Evolutionary conservation across 2,888 invertebrate species (phyloP).

Genomic region (Miltochrista miniata): DNA sequence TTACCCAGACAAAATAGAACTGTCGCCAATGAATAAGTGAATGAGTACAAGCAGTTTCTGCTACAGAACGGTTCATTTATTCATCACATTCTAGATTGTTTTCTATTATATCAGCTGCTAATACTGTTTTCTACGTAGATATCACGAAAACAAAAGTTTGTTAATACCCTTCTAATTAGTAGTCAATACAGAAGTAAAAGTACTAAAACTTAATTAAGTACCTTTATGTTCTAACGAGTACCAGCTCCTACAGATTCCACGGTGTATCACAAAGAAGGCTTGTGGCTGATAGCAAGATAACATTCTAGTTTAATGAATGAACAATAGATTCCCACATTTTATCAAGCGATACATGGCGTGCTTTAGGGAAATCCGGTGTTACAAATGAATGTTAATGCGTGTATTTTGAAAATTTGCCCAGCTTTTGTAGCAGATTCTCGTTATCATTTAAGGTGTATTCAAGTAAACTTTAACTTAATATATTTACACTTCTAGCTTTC

Average conservation of each 20-base stretch:
- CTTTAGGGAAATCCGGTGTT: slow-evolving; percentile 29
- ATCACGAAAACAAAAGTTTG: slow-evolving; percentile 5
- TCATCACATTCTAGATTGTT: neutral
- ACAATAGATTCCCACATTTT: slow-evolving; percentile 41
- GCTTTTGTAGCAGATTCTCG: too few species aligned
- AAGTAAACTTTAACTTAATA: too few species aligned
- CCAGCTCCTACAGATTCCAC: slow-evolving; percentile 27
- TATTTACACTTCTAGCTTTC: too few species aligned
- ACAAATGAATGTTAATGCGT: neutral
- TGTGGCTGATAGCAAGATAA: slow-evolving; percentile 31
- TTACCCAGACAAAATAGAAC: too few species aligned
- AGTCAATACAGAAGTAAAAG: slow-evolving; percentile 18
- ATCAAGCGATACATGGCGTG: slow-evolving; percentile 28
- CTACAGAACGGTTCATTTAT: neutral
- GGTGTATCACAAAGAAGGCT: slow-evolving; percentile 24
- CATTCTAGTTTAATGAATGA: slow-evolving; percentile 39
- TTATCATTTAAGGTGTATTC: too few species aligned
- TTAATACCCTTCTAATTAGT: slow-evolving; percentile 6
- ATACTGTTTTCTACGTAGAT: neutral
- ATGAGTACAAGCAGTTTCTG: too few species aligned
- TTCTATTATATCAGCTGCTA: too few species aligned
- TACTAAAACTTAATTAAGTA: slow-evolving; percentile 13
- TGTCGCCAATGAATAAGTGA: too few species aligned
- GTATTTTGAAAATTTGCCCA: neutral
- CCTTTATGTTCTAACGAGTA: slow-evolving; percentile 33